Evolutionary conservation across 2,797 vertebrate genomes (phyloP).

Genomic region (Apogon talboti): DNA sequence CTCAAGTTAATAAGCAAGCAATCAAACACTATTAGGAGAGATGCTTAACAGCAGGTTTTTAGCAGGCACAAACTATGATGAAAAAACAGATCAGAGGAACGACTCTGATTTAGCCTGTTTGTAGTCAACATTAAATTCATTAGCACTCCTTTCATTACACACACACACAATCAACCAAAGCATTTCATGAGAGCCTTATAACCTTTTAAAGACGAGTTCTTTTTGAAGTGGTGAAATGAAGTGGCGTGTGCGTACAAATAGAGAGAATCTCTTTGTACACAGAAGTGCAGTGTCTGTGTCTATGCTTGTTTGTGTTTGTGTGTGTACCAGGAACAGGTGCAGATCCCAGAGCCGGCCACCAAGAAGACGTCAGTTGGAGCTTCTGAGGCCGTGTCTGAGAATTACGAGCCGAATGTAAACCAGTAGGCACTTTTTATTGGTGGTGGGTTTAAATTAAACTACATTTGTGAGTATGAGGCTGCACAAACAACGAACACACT

Average conservation of each 20-base stretch:
- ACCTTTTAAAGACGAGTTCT: slow-evolving; percentile 55
- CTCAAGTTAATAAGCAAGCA: slow-evolving; percentile 44
- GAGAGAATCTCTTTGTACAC: slow-evolving; percentile 38
- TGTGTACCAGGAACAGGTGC: slow-evolving; percentile 67
- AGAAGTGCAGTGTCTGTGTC: slow-evolving; percentile 41
- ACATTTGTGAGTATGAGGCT: slow-evolving; percentile 77
- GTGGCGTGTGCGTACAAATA: slow-evolving; percentile 48
- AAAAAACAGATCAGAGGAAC: slow-evolving; percentile 67
- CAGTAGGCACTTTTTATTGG: slow-evolving; percentile 77
- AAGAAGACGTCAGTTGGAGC: slow-evolving; percentile 67
- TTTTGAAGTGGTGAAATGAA: slow-evolving; percentile 64
- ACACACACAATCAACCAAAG: slow-evolving; percentile 59
- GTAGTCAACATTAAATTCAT: slow-evolving; percentile 72
- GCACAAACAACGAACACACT: slow-evolving; percentile 57
- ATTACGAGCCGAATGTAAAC: slow-evolving; percentile 77
- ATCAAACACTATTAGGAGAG: slow-evolving; percentile 57
- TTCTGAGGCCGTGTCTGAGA: slow-evolving; percentile 65
- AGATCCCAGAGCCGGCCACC: slow-evolving; percentile 47
- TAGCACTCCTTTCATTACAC: slow-evolving; percentile 75
- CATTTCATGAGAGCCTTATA: slow-evolving; percentile 63
- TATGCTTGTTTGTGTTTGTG: slow-evolving; percentile 24
- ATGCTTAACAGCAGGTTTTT: slow-evolving; percentile 54
- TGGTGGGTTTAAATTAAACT: slow-evolving; percentile 78
- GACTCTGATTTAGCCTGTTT: slow-evolving; percentile 71
- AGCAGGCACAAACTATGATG: slow-evolving; percentile 42